A percentile compares a stretch with the other conserved stretches of the same genome.
These are phyloP conservation scores for Limnothrissa miodon DNA, from an alignment of 2,113 vertebrate species.

Conservation along the genomic window DNA sequence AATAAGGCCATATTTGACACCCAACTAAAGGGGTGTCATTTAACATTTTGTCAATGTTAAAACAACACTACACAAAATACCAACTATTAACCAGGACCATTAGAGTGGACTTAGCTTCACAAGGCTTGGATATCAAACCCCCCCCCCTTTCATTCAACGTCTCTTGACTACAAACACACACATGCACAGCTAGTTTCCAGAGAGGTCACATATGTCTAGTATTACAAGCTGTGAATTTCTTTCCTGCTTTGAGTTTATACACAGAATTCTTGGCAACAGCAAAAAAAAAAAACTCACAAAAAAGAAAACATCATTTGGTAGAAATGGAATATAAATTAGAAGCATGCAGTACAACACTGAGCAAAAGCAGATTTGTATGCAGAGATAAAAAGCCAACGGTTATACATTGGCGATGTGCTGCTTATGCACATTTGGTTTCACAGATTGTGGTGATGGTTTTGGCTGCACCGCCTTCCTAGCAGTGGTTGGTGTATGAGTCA, in stretches of 20 bases:
- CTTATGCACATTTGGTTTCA: constrained; percentile 8
- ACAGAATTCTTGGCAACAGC: background rate
- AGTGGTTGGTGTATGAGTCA: constrained; percentile 2
- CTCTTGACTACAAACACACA: background rate
- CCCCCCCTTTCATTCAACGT: background rate
- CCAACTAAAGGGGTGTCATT: too few species aligned
- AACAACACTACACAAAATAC: background rate
- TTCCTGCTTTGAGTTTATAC: background rate
- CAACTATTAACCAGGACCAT: background rate
- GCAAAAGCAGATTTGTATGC: background rate
- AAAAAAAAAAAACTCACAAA: background rate
- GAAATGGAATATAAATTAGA: background rate
- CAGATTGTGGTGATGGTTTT: background rate
- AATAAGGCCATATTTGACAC: too few species aligned
- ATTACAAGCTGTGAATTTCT: background rate
- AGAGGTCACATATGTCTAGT: background rate
- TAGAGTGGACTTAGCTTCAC: background rate
- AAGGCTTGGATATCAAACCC: background rate
- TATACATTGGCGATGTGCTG: background rate
- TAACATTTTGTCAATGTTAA: background rate
- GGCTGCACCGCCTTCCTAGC: background rate
- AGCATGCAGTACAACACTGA: background rate
- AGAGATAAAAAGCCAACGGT: background rate
- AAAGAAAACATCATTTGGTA: background rate
- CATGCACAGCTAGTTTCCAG: background rate